Evolutionary conservation across 2,797 vertebrate species (phyloP).

Genomic region (Lagocephalus sceleratus): DNA sequence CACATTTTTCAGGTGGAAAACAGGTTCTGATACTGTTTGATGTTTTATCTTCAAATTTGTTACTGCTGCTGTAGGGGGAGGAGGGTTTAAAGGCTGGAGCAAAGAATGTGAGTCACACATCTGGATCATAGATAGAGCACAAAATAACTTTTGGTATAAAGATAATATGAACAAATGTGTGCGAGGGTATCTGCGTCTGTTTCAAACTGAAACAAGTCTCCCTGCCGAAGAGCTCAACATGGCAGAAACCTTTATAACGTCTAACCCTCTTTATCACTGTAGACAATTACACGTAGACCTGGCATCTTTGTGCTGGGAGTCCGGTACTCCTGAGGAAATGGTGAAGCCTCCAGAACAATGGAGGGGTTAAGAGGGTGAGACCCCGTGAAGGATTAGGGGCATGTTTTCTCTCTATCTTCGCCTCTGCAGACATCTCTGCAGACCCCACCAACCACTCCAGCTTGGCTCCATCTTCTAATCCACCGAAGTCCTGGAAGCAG

Average conservation of each 20-base stretch:
- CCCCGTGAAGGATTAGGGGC: slow-evolving; percentile 65
- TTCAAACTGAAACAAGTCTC: background rate
- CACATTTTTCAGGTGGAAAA: no score
- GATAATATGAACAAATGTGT: no score
- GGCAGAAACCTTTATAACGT: slow-evolving; percentile 26
- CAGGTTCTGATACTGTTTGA: no score
- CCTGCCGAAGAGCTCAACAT: slow-evolving; percentile 17
- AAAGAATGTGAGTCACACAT: background rate
- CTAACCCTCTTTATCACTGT: slow-evolving; percentile 35
- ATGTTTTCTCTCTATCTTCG: slow-evolving; percentile 64
- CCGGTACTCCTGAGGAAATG: slow-evolving; percentile 43
- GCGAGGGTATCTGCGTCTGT: background rate
- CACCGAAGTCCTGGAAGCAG: slow-evolving; percentile 49
- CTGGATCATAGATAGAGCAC: background rate
- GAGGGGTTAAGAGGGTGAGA: slow-evolving; percentile 70
- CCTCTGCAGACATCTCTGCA: slow-evolving; percentile 60
- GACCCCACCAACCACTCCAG: slow-evolving; percentile 27
- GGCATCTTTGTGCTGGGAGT: slow-evolving; percentile 45
- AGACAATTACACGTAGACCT: slow-evolving; percentile 63
- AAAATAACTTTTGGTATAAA: no score
- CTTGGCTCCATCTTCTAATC: slow-evolving; percentile 52
- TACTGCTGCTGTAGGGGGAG: background rate
- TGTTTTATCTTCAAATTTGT: no score
- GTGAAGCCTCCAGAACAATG: slow-evolving; percentile 62
- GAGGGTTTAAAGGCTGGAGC: background rate